These are phyloP conservation scores for Lasioglossum oenotherae DNA, from an alignment of 2,888 invertebrate genomes.

Conservation along the genomic window DNA sequence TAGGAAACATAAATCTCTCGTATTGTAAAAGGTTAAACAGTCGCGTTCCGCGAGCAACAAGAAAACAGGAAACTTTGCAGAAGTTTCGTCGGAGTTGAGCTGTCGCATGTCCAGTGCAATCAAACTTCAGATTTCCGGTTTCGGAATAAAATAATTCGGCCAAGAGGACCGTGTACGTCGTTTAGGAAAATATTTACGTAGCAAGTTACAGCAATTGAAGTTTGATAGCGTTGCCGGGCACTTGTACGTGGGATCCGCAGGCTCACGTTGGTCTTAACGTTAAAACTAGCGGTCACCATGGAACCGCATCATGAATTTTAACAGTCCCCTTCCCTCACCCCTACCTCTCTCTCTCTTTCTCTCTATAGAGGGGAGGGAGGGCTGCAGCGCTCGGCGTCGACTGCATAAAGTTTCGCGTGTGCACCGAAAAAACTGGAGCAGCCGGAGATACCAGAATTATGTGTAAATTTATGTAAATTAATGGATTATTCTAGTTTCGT, in stretches of 20 bases:
- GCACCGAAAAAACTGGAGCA: constrained; percentile 17
- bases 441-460: constrained; percentile 55
- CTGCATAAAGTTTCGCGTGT: constrained; percentile 48
- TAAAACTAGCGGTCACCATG: constrained; percentile 49
- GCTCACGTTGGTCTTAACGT: constrained; percentile 32
- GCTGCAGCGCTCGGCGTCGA: neutral
- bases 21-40: neutral
- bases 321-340: neutral
- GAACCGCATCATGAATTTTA: constrained; percentile 54
- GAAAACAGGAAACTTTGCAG: neutral
- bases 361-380: neutral
- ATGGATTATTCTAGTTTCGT: constrained; percentile 65
- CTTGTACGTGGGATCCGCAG: constrained; percentile 15
- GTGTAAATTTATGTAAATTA: constrained; percentile 64
- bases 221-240: constrained; percentile 3
- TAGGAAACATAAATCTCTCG: neutral
- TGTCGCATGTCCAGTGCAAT: neutral
- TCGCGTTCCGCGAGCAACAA: neutral
- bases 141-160: neutral
- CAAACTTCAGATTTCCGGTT: constrained; percentile 1
- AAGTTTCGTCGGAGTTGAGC: neutral
- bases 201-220: constrained; percentile 22
- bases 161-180: neutral
- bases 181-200: constrained; percentile 4
- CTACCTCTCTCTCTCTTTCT: neutral